phyloP scores from a whole-genome alignment of 2,797 vertebrate genomes.

The Erpetoichthys calabaricus region DNA sequence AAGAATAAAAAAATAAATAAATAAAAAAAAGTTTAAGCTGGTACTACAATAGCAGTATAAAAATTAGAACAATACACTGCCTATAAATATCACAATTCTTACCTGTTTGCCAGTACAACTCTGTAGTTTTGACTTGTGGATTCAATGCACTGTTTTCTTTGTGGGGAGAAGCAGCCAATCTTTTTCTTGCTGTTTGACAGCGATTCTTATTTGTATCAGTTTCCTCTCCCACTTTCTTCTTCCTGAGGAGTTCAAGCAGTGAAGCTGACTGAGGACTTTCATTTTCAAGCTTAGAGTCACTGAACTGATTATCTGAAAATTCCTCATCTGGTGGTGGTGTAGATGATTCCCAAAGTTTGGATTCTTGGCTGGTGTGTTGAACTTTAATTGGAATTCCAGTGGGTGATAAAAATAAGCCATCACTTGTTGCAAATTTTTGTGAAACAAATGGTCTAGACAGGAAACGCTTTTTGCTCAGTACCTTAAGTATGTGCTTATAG shows the following conservation, averaged over 20 bases:
- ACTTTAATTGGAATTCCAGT: slow-evolving; percentile 64
- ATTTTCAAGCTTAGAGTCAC: slow-evolving; percentile 57
- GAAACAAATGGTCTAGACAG: slow-evolving; percentile 62
- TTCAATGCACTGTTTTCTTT: slow-evolving; percentile 68
- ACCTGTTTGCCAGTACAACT: slow-evolving; percentile 77
- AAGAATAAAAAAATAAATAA: too few relatives aligned
- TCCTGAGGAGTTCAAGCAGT: slow-evolving; percentile 94
- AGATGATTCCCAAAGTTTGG: slow-evolving; percentile 57
- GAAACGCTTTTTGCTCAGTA: slow-evolving; percentile 76
- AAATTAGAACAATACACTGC: too few relatives aligned
- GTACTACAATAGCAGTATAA: too few relatives aligned
- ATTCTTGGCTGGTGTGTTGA: slow-evolving; percentile 68
- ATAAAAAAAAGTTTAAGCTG: too few relatives aligned
- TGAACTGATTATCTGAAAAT: slow-evolving; percentile 59
- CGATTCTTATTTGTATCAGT: slow-evolving; percentile 57
- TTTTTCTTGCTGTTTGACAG: slow-evolving; percentile 69
- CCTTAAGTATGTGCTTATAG: slow-evolving; percentile 79
- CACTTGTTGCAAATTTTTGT: slow-evolving; percentile 58
- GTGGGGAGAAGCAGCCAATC: slow-evolving; percentile 60
- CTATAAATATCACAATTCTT: slow-evolving; percentile 25
- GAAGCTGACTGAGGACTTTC: slow-evolving; percentile 73
- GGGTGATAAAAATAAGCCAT: slow-evolving; percentile 57
- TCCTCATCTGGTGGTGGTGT: slow-evolving; percentile 53
- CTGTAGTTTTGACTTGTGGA: slow-evolving; percentile 60
- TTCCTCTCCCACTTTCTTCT: slow-evolving; percentile 86